Percentiles rank a stretch among this genome's conserved stretches.
These are phyloP conservation scores for Hylyphantes graminicola DNA, from an alignment of 1,140 invertebrate species.

Conservation along the genomic window DNA sequence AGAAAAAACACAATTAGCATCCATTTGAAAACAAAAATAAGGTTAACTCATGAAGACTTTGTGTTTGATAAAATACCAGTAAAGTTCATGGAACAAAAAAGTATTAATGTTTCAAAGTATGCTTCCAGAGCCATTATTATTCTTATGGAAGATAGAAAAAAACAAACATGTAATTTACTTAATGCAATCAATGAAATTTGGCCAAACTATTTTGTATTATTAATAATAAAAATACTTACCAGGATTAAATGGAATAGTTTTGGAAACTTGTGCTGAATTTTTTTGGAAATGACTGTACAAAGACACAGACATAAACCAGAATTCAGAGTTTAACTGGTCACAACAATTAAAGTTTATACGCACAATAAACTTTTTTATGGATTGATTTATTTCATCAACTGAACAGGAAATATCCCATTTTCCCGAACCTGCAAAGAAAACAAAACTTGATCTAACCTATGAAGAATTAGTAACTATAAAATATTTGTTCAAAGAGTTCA, in stretches of 20 bases:
- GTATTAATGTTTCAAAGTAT: no score
- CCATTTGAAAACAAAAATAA: no score
- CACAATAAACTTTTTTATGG: constrained; percentile 10
- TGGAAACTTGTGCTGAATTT: constrained; percentile 12
- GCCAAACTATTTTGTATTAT: neutral
- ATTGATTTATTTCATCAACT: constrained; percentile 1
- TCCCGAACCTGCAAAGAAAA: neutral
- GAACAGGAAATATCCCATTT: neutral
- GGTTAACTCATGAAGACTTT: no score
- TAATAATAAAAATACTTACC: constrained; percentile 1
- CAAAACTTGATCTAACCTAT: neutral
- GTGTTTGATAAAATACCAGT: no score
- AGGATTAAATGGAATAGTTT: neutral
- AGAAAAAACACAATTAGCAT: no score
- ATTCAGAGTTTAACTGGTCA: constrained; percentile 19
- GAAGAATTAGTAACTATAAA: no score
- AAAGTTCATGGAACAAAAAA: no score
- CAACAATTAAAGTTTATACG: constrained; percentile 4
- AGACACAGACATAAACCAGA: constrained; percentile 26
- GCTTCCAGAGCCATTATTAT: no score
- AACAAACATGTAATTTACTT: no score
- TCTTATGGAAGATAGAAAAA: no score
- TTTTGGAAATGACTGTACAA: constrained; percentile 4
- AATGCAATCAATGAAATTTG: no score
- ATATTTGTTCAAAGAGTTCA: no score